Conservation (phyloP, 2,888 invertebrate genomes). For the Chorisops tibialis region DNA sequence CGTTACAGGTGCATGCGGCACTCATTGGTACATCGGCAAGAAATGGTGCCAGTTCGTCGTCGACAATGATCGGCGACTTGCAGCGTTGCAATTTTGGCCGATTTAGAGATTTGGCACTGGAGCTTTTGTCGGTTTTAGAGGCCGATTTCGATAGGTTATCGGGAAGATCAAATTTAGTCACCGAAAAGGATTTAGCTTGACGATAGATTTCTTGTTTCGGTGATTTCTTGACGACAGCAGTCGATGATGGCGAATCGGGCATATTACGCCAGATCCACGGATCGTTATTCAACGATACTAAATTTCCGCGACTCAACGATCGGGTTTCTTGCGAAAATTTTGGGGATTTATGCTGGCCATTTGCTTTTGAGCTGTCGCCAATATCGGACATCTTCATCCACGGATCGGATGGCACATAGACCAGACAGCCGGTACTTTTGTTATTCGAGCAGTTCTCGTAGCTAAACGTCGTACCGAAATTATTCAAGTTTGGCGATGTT, state of each 20-base stretch:
- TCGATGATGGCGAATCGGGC: slow-evolving; percentile 17
- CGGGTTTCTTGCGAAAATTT: slow-evolving; percentile 36
- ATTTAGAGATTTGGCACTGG: slow-evolving; percentile 20
- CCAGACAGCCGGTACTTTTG: slow-evolving; percentile 47
- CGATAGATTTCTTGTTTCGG: slow-evolving; percentile 38
- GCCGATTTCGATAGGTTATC: slow-evolving; percentile 5
- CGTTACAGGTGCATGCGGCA: slow-evolving; percentile 29
- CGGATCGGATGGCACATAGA: slow-evolving; percentile 48
- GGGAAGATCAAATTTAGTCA: slow-evolving; percentile 37
- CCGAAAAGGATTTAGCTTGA: slow-evolving; percentile 41
- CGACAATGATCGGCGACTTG: slow-evolving; percentile 38
- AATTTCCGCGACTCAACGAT: slow-evolving; percentile 36
- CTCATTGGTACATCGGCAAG: neutral
- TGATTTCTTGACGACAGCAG: slow-evolving; percentile 26
- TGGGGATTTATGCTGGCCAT: neutral
- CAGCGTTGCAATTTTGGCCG: slow-evolving; percentile 41
- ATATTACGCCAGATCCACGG: slow-evolving; percentile 45
- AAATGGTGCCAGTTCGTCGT: slow-evolving; percentile 36
- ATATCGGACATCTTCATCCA: slow-evolving; percentile 47
- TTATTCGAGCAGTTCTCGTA: slow-evolving; percentile 40
- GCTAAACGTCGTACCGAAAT: slow-evolving; percentile 40
- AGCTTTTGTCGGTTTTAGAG: slow-evolving; percentile 24
- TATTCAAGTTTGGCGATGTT: slow-evolving; percentile 49
- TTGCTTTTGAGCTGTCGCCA: slow-evolving; percentile 17
- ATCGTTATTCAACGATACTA: slow-evolving; percentile 36